Evolutionary conservation across 2,888 invertebrate species (phyloP), one percentile per base, ranked within the genome.

Genomic region (Unio delphinus): DNA sequence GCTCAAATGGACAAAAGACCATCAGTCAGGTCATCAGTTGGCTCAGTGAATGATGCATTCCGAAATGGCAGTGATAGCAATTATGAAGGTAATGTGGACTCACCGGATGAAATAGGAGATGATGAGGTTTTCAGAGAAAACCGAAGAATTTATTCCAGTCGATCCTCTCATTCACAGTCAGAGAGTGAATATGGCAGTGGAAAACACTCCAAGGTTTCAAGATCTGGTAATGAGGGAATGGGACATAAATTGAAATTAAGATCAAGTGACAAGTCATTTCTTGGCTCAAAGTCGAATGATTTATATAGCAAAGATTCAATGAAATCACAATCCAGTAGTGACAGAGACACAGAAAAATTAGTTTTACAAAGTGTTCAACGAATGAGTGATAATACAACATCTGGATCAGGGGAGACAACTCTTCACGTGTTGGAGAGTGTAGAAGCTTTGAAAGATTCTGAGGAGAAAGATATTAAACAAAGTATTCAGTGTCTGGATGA

Each of bases 1-100:
- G 78, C 70, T 26, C 82, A 84, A 63, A 78, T 83, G 62, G 83
- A 85, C 65, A 74, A 82, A 60, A 78, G 78, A 63, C 77, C 77
- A n/a, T 77, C 78, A 55, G 68, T 70, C 30, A 74, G 57, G 15
- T 69, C 66, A 17, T 81, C 81, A 45, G 45, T 76, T 17, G 74
- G 75, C 72, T 77, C 77, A 28, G 70, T 73, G 11, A 72, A 72
- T 59, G 72, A 76, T 28, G 60, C 55, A 28, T 54, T 67, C 59
- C 26, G 67, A 55, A 64, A 72, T 64, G 66, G 61, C 58, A 64
- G 58, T 69, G 64, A 26, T 62, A 30, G 34, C 55, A 20, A 45
- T 45, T 45, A 11, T 45, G 45, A 45, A 45, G 3, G 45, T 45
- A 45, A 45, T 45, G 45, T 45, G 45, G 45, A 45, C 45, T 63